Percentiles rank a stretch among this genome's conserved stretches.
Conservation (phyloP, 2,888 invertebrate species). For the Chironomus tentans region DNA sequence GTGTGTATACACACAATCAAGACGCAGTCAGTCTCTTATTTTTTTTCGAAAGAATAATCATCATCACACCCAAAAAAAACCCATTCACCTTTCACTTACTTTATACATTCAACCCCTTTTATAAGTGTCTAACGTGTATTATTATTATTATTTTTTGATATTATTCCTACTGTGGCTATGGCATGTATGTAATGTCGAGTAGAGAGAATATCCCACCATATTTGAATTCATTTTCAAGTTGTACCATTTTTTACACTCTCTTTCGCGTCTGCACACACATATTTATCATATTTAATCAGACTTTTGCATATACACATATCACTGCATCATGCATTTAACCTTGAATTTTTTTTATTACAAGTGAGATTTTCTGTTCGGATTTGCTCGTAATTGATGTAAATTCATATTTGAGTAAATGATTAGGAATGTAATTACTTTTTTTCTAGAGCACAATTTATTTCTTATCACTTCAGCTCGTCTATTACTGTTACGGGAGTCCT, state of each 20-base stretch:
- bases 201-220: background rate
- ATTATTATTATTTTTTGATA: background rate
- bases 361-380: too few species aligned
- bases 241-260: conserved; percentile 1
- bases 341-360: too few species aligned
- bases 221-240: conserved; percentile 13
- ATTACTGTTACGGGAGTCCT: too few species aligned
- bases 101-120: conserved; percentile 12
- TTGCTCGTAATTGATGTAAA: too few species aligned
- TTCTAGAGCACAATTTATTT: too few species aligned
- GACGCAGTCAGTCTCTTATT: too few species aligned
- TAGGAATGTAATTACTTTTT: too few species aligned
- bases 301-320: too few species aligned
- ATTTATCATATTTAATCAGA: background rate
- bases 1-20: too few species aligned
- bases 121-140: background rate
- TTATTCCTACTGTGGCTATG: background rate
- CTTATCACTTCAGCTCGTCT: too few species aligned
- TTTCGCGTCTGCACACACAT: background rate
- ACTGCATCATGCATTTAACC: too few species aligned
- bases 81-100: conserved; percentile 14
- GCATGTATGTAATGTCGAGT: background rate
- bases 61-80: conserved; percentile 17
- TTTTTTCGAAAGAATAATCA: background rate
- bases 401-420: too few species aligned